phyloP scores from a whole-genome alignment of 1,140 invertebrate species.

The Drosophila oshimai region DNA sequence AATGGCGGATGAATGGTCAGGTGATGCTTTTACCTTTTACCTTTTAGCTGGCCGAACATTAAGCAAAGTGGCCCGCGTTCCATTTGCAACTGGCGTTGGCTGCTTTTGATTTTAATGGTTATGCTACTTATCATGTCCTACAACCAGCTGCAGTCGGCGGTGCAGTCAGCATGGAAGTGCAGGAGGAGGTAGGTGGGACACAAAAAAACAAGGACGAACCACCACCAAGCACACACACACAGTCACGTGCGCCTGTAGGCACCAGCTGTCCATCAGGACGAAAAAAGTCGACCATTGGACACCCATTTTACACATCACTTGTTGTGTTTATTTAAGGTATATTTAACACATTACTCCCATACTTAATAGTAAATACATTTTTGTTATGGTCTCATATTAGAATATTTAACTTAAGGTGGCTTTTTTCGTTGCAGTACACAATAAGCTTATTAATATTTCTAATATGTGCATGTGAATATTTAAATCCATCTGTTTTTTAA shows the following conservation, averaged over 20 bases:
- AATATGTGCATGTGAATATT: too few relatives aligned
- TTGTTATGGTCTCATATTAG: too few relatives aligned
- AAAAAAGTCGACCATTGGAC: background rate
- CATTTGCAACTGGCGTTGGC: slow-evolving; percentile 60
- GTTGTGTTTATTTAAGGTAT: too few relatives aligned
- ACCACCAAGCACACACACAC: background rate
- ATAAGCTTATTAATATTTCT: too few relatives aligned
- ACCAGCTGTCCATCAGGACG: slow-evolving; percentile 7
- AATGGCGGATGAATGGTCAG: background rate
- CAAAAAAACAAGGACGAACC: background rate
- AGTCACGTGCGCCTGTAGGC: slow-evolving; percentile 4
- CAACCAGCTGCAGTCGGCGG: slow-evolving; percentile 24
- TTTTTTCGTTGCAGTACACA: too few relatives aligned
- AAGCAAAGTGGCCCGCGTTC: slow-evolving; percentile 75
- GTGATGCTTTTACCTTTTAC: slow-evolving; percentile 59
- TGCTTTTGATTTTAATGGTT: slow-evolving; percentile 77
- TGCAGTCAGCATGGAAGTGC: background rate
- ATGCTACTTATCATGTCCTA: slow-evolving; percentile 75
- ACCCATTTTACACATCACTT: too few relatives aligned
- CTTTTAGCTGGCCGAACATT: slow-evolving; percentile 51
- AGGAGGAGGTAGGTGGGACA: background rate
- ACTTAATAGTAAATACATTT: too few relatives aligned
- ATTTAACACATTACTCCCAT: too few relatives aligned
- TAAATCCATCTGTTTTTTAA: too few relatives aligned
- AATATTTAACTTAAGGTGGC: too few relatives aligned